phyloP scores from a whole-genome alignment of 2,888 invertebrate genomes.

The Incurvaria masculella region DNA sequence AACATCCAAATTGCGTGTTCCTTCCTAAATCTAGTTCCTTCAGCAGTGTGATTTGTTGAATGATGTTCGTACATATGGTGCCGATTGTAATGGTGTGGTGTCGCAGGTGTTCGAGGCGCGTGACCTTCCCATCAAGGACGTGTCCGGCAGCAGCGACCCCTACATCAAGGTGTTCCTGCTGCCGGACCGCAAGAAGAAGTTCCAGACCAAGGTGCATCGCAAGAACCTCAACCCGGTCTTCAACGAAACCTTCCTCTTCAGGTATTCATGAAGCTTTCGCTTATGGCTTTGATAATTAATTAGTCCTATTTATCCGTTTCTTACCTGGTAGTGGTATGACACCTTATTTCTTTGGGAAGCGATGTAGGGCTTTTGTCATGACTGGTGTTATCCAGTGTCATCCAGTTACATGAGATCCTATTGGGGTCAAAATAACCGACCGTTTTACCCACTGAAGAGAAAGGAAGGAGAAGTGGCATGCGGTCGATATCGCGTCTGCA shows the following conservation, averaged over 20 bases:
- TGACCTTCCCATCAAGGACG: constrained; percentile 80
- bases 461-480: too few relatives aligned
- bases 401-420: too few relatives aligned
- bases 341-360: too few relatives aligned
- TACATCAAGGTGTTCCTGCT: constrained; percentile 83
- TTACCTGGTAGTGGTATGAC: too few relatives aligned
- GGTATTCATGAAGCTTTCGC: constrained; percentile 39
- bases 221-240: constrained; percentile 80
- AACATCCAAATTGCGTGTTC: too few relatives aligned
- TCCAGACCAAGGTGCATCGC: constrained; percentile 79
- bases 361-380: too few relatives aligned
- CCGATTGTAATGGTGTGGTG: constrained; percentile 2
- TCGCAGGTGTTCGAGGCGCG: constrained; percentile 67
- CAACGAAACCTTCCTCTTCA: constrained; percentile 82
- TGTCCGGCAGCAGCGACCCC: constrained; percentile 82
- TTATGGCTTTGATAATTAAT: background rate
- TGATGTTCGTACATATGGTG: constrained; percentile 10
- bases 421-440: too few relatives aligned
- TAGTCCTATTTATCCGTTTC: too few relatives aligned
- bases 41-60: background rate
- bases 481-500: too few relatives aligned
- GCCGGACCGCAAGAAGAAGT: constrained; percentile 83
- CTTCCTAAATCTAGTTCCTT: background rate
- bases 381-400: too few relatives aligned
- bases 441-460: too few relatives aligned